Evolutionary conservation across 2,797 vertebrate species (phyloP), one percentile per base, ranked within the genome.

Genomic region (Acropternis orthonyx): DNA sequence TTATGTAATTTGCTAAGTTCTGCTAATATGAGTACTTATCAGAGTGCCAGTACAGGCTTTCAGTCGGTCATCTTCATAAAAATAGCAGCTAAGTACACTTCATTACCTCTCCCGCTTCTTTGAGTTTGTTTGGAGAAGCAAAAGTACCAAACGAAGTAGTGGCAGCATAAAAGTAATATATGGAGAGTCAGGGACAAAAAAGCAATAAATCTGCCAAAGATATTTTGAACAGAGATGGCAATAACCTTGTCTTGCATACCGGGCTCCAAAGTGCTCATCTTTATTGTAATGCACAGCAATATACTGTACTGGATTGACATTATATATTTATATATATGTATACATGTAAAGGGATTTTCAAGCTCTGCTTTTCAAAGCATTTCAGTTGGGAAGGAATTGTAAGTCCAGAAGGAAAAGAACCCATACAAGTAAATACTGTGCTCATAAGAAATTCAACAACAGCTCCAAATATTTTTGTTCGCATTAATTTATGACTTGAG

Each of bases 251-350:
- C 84, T 97, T 97, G 78, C 93, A 81, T 78, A 94, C 89, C 67
- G 80, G 66, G 37, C 75, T 97, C 93, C 68, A 76, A 94, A 93
- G 66, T 71, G 43, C 36, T 94, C 94, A 88, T 95, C 94, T 96
- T 96, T 96, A 93, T 95, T 97, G 94, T 92, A 97, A 96, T 94
- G 73, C 82, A 67, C 49, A 72, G 85, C 85, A 90, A 94, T 95
- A 89, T 89, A 83, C 88, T 83, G 63, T 85, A 36, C 66, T 82
- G 55, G n/a, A 62, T 86, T 87, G 67, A 92, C 92, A 79, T 95
- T 92, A 43, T 48, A 55, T 55, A 23, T 55, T 10, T 71, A 39
- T 62, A 22, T 22, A 22, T 39, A 8, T 34, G 21, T 30, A 20
- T 7, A 34, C 36, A 49, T 27, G 39, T 46, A 6, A 49, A 55